A percentile compares a stretch with the other conserved stretches of the same genome.
These are phyloP conservation scores for Lathronympha strigana DNA, from an alignment of 2,888 invertebrate genomes.

Conservation along the genomic window DNA sequence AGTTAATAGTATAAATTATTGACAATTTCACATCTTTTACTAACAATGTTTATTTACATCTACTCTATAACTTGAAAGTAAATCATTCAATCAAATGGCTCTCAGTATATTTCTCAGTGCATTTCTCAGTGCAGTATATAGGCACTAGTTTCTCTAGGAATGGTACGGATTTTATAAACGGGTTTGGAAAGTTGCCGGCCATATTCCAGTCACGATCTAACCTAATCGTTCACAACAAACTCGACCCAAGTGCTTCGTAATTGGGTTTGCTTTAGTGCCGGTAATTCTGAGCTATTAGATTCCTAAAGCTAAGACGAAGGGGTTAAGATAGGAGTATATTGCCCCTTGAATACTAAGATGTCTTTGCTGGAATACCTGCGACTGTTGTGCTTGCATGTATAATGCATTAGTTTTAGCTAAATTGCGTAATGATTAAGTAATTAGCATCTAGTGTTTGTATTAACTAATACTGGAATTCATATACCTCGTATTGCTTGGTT, in stretches of 20 bases:
- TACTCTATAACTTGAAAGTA: neutral
- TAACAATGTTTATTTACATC: no score
- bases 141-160: constrained; percentile 59
- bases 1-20: no score
- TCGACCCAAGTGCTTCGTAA: constrained; percentile 23
- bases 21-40: no score
- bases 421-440: neutral
- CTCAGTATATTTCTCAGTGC: neutral
- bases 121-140: constrained; percentile 36
- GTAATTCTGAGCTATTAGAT: constrained; percentile 13
- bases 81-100: neutral
- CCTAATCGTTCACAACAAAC: constrained; percentile 35
- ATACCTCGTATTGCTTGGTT: no score
- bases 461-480: no score
- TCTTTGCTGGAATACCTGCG: constrained; percentile 12
- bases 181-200: constrained; percentile 72
- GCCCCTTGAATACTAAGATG: constrained; percentile 23
- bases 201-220: constrained; percentile 58
- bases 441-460: no score
- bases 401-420: neutral
- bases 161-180: constrained; percentile 67
- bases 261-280: constrained; percentile 12
- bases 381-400: neutral
- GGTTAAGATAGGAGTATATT: constrained; percentile 36
- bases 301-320: constrained; percentile 30